Evolutionary conservation across 2,888 invertebrate species (phyloP).

Genomic region (Lordiphosa andalusiaca): DNA sequence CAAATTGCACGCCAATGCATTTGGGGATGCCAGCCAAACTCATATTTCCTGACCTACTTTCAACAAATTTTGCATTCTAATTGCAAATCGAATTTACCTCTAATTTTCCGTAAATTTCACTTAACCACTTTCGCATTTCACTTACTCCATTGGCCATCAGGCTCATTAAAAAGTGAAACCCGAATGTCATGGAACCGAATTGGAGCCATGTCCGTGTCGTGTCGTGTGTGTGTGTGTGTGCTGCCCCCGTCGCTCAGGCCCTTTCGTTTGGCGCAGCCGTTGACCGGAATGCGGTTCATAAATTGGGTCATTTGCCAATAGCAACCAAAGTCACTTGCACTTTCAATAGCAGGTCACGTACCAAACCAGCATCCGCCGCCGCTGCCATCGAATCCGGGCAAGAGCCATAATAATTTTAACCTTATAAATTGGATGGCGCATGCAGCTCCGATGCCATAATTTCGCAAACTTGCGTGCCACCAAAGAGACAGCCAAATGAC

Average conservation of each 20-base stretch:
- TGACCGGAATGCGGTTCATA: constrained; percentile 69
- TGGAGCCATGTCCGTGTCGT: constrained; percentile 45
- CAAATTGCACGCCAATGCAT: not conserved
- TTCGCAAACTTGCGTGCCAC: constrained; percentile 75
- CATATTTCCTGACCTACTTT: not conserved
- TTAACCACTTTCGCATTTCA: constrained; percentile 24
- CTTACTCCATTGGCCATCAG: constrained; percentile 15
- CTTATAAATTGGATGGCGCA: constrained; percentile 67
- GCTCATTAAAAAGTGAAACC: constrained; percentile 56
- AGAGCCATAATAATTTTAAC: constrained; percentile 65
- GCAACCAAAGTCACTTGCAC: constrained; percentile 69
- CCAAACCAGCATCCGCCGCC: constrained; percentile 29
- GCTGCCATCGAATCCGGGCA: constrained; percentile 7
- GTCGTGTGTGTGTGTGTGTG: constrained; percentile 27
- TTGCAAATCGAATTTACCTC: constrained; percentile 42
- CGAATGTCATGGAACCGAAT: constrained; percentile 35
- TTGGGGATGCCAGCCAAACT: too few relatives aligned
- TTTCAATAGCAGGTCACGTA: constrained; percentile 67
- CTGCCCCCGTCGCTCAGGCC: constrained; percentile 12
- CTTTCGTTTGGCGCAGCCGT: constrained; percentile 17
- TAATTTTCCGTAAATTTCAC: constrained; percentile 39
- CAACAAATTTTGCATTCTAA: constrained; percentile 6
- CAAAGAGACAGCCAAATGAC: constrained; percentile 64
- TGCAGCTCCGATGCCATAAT: constrained; percentile 45
- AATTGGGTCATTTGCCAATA: constrained; percentile 73